These are phyloP conservation scores for Cantharis nigra DNA, from an alignment of 2,888 invertebrate genomes.

Conservation along the genomic window DNA sequence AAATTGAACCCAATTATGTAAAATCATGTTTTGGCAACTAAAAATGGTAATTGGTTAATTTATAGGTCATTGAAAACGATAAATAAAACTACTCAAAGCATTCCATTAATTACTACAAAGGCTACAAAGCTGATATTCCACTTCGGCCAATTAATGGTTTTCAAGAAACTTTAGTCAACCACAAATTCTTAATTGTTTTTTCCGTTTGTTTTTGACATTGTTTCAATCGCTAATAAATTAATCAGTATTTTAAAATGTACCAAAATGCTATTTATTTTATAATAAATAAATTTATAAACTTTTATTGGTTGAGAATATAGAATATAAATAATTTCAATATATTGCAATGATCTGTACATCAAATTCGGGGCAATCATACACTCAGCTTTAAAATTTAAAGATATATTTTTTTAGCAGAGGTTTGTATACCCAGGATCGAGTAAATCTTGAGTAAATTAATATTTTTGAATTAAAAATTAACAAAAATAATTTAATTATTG, in stretches of 20 bases:
- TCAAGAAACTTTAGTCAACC: background rate
- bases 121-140: background rate
- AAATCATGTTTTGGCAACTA: background rate
- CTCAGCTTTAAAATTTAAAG: too few relatives aligned
- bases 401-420: too few relatives aligned
- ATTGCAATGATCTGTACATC: too few relatives aligned
- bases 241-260: background rate
- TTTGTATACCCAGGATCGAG: too few relatives aligned
- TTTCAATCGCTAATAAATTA: background rate
- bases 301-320: too few relatives aligned
- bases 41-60: background rate
- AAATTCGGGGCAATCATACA: too few relatives aligned
- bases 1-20: background rate
- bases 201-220: background rate
- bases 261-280: background rate
- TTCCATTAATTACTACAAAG: background rate
- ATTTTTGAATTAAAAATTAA: too few relatives aligned
- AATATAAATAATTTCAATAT: too few relatives aligned
- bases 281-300: too few relatives aligned
- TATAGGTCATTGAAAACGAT: background rate
- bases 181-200: background rate
- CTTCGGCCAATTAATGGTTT: background rate
- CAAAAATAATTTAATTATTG: too few relatives aligned
- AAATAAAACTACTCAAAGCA: background rate
- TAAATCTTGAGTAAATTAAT: too few relatives aligned